A percentile compares a stretch with the other conserved stretches of the same genome.
Conservation (phyloP, 2,113 vertebrate species). For the Labeo rohita region DNA sequence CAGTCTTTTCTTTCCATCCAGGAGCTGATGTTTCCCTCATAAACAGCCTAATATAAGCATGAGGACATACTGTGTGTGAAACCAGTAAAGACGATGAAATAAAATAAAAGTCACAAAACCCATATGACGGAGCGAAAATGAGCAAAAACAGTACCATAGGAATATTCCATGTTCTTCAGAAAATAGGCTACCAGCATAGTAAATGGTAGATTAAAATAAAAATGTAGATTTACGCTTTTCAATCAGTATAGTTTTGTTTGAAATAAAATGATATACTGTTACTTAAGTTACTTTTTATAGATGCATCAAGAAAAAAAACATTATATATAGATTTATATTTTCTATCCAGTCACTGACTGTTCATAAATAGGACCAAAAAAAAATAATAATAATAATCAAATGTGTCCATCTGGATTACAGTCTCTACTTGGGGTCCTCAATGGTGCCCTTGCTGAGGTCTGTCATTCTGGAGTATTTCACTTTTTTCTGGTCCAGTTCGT, state of each 20-base stretch:
- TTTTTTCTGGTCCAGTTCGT: conserved; percentile 99
- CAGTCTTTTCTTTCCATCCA: not conserved
- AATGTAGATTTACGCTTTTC: conserved; percentile 46
- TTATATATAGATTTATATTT: conserved; percentile 66
- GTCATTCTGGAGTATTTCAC: conserved; percentile 99
- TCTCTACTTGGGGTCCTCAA: conserved; percentile 95
- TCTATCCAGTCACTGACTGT: conserved; percentile 76
- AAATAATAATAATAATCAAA: conserved; percentile 46
- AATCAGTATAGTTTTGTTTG: conserved; percentile 62
- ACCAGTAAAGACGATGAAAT: not conserved
- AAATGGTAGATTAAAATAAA: conserved; percentile 57
- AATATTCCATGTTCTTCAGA: conserved; percentile 29
- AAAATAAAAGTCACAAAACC: conserved; percentile 25
- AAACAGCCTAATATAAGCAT: conserved; percentile 53
- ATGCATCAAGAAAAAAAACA: conserved; percentile 63
- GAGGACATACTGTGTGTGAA: conserved; percentile 37
- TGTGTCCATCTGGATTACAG: conserved; percentile 53
- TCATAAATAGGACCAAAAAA: conserved; percentile 72
- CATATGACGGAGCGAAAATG: not conserved
- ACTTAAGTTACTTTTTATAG: conserved; percentile 65
- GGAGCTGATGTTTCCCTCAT: conserved; percentile 31
- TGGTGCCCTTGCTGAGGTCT: conserved; percentile 95
- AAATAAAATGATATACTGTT: conserved; percentile 74
- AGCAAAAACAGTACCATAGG: not conserved
- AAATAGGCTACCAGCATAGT: conserved; percentile 26